Evolutionary conservation across 2,888 invertebrate genomes (phyloP).

Genomic region (Caenorhabditis zanzibari): DNA sequence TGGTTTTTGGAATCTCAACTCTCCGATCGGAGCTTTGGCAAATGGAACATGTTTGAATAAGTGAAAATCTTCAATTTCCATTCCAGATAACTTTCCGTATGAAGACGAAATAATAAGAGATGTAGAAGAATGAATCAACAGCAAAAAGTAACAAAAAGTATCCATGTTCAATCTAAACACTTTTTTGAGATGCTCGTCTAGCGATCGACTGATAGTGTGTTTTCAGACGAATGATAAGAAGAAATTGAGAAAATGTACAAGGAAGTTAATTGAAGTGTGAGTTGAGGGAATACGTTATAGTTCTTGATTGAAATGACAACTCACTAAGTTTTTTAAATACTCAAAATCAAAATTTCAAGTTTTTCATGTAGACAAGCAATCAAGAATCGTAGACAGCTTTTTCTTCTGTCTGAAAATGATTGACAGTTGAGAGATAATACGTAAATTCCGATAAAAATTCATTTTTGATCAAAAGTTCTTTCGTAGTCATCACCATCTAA

Average conservation of each 20-base stretch:
- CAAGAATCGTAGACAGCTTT: background rate
- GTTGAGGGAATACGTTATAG: background rate
- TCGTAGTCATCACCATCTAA: constrained; percentile 47
- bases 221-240: background rate
- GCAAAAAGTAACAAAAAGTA: background rate
- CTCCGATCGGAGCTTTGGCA: constrained; percentile 75
- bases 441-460: background rate
- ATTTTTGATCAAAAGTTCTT: constrained; percentile 5
- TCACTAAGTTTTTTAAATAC: background rate
- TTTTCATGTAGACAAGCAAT: background rate
- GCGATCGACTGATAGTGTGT: constrained; percentile 5
- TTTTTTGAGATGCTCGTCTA: background rate
- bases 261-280: constrained; percentile 8
- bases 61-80: background rate
- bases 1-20: constrained; percentile 71
- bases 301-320: background rate
- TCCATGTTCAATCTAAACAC: constrained; percentile 3
- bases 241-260: background rate
- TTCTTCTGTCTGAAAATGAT: background rate
- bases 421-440: background rate
- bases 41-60: constrained; percentile 64
- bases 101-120: constrained; percentile 3
- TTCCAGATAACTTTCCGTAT: constrained; percentile 10
- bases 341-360: background rate
- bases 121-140: background rate